A percentile compares a stretch with the other conserved stretches of the same genome.
phyloP scores from a whole-genome alignment of 1,140 invertebrate species.

The Cydia amplana region DNA sequence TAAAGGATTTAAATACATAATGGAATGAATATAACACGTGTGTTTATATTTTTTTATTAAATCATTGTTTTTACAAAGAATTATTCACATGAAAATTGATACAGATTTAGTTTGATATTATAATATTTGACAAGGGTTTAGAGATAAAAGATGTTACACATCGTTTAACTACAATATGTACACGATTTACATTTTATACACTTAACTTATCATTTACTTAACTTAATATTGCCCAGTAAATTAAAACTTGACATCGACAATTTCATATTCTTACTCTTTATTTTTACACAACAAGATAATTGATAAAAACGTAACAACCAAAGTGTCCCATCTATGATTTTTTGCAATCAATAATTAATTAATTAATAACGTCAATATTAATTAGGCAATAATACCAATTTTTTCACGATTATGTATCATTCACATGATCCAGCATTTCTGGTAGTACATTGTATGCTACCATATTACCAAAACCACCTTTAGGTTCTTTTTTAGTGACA shows the following conservation, averaged over 20 bases:
- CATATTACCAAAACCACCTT: constrained; percentile 71
- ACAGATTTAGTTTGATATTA: constrained; percentile 65
- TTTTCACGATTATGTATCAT: constrained; percentile 48
- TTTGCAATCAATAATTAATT: constrained; percentile 46
- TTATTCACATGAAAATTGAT: constrained; percentile 74
- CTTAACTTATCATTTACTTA: constrained; percentile 36
- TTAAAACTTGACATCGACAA: constrained; percentile 1
- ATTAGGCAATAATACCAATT: constrained; percentile 29
- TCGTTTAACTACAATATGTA: constrained; percentile 46
- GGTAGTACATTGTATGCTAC: constrained; percentile 77
- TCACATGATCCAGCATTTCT: constrained; percentile 74
- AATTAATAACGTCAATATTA: constrained; percentile 33
- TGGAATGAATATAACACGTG: constrained; percentile 3
- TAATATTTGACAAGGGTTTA: constrained; percentile 67
- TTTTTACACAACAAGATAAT: neutral
- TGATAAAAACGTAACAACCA: neutral
- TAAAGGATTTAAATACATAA: too few species aligned
- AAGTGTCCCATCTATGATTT: constrained; percentile 33
- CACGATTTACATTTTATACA: constrained; percentile 50
- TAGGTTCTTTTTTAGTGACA: constrained; percentile 76
- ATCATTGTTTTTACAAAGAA: constrained; percentile 72
- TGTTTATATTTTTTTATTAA: constrained; percentile 60
- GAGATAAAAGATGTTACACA: constrained; percentile 72
- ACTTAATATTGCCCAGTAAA: neutral
- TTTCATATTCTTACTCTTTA: neutral